Evolutionary conservation across 2,888 invertebrate genomes (phyloP).

Genomic region (Lasiommata megera): DNA sequence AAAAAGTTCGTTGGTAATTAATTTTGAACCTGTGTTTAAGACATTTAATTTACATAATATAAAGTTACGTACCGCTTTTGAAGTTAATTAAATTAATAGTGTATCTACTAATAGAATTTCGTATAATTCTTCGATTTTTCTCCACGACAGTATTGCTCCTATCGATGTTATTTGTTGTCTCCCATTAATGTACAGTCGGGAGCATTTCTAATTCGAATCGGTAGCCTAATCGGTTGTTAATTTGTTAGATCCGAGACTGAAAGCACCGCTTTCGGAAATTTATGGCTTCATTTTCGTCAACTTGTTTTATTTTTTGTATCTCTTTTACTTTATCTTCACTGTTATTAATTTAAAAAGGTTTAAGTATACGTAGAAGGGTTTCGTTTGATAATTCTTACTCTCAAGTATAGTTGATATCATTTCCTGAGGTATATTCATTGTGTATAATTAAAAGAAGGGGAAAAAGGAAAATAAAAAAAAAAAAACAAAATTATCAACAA

Average conservation of each 20-base stretch:
- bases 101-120: neutral
- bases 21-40: neutral
- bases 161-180: slow-evolving; percentile 65
- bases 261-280: slow-evolving; percentile 70
- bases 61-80: neutral
- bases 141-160: slow-evolving; percentile 32
- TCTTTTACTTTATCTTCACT: slow-evolving; percentile 10
- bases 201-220: slow-evolving; percentile 65
- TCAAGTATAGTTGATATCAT: too few species aligned
- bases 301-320: slow-evolving; percentile 23
- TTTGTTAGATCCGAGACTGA: slow-evolving; percentile 72
- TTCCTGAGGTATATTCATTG: too few species aligned
- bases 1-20: neutral
- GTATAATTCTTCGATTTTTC: slow-evolving; percentile 20
- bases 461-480: too few species aligned
- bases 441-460: too few species aligned
- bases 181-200: slow-evolving; percentile 64
- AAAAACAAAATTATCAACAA: too few species aligned
- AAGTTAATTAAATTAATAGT: slow-evolving; percentile 7
- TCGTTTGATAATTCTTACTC: neutral
- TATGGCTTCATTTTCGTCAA: slow-evolving; percentile 73
- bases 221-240: slow-evolving; percentile 79
- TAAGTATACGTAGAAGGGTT: neutral
- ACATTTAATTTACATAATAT: slow-evolving; percentile 2
- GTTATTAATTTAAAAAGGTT: neutral